These are phyloP conservation scores for Mythimna ferrago DNA, from an alignment of 2,888 invertebrate species.

Conservation along the genomic window DNA sequence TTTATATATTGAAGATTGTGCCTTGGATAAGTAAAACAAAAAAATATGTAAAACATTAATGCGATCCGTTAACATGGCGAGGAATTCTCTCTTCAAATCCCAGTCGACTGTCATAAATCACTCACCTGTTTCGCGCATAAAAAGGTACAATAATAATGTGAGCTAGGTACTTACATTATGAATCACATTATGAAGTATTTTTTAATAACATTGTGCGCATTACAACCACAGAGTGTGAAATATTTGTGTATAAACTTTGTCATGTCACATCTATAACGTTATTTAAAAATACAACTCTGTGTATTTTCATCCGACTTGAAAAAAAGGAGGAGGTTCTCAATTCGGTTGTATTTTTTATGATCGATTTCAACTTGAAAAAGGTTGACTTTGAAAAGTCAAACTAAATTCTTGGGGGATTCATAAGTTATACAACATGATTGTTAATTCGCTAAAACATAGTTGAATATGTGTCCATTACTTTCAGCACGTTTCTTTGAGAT, in stretches of 20 bases:
- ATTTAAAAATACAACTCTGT: not conserved
- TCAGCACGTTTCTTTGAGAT: too few species aligned
- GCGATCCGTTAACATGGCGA: conserved; percentile 82
- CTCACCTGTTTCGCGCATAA: conserved; percentile 84
- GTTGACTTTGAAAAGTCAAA: not conserved
- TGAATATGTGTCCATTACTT: not conserved
- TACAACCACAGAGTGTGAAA: conserved; percentile 7
- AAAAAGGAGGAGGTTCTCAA: too few species aligned
- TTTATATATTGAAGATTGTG: conserved; percentile 53
- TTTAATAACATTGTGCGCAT: conserved; percentile 42
- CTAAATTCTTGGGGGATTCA: not conserved
- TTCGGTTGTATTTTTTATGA: not conserved
- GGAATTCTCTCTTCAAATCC: conserved; percentile 82
- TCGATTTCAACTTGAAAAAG: not conserved
- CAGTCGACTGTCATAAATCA: conserved; percentile 86
- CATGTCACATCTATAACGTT: not conserved
- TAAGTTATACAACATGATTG: not conserved
- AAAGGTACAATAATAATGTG: conserved; percentile 68
- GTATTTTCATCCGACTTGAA: not conserved
- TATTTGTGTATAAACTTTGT: conserved; percentile 8
- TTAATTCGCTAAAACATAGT: not conserved
- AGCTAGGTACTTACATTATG: conserved; percentile 56
- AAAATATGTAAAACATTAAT: conserved; percentile 77
- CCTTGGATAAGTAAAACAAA: conserved; percentile 67
- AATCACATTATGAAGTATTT: conserved; percentile 53